phyloP scores from a whole-genome alignment of 2,888 invertebrate genomes.

The Rhimphoctona megacephalus region DNA sequence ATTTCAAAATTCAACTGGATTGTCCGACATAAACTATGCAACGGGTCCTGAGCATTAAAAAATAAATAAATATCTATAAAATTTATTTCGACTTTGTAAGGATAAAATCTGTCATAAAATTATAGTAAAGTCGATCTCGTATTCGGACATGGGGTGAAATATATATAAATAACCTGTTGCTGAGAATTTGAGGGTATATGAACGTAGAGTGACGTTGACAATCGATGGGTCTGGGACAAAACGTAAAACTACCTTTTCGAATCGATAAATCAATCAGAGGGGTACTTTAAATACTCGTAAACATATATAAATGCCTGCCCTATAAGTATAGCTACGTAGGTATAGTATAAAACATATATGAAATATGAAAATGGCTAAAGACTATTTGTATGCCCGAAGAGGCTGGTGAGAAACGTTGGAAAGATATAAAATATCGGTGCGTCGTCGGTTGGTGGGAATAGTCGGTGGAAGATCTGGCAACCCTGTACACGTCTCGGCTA shows the following conservation, averaged over 20 bases:
- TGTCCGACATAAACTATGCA: not conserved
- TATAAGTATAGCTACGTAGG: not conserved
- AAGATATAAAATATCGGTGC: constrained; percentile 36
- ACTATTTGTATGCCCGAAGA: constrained; percentile 34
- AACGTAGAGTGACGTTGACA: constrained; percentile 22
- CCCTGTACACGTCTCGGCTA: constrained; percentile 70
- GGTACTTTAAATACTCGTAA: not conserved
- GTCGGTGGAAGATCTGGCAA: constrained; percentile 74
- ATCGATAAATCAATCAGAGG: constrained; percentile 30
- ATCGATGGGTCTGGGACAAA: constrained; percentile 52
- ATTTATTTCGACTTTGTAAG: not conserved
- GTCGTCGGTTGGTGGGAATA: constrained; percentile 50
- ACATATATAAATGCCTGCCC: not conserved
- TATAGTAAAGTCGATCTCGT: not conserved
- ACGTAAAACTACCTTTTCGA: constrained; percentile 21
- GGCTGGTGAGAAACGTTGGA: constrained; percentile 46
- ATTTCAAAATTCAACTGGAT: not conserved
- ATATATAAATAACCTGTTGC: constrained; percentile 65
- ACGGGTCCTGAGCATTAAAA: not conserved
- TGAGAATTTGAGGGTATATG: constrained; percentile 33
- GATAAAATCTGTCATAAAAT: not conserved
- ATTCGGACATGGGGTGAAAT: constrained; percentile 6
- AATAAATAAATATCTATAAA: not conserved
- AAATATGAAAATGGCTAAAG: constrained; percentile 18
- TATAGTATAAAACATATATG: constrained; percentile 1